Evolutionary conservation across 2,797 vertebrate genomes (phyloP).

Genomic region (Falco concolor): DNA sequence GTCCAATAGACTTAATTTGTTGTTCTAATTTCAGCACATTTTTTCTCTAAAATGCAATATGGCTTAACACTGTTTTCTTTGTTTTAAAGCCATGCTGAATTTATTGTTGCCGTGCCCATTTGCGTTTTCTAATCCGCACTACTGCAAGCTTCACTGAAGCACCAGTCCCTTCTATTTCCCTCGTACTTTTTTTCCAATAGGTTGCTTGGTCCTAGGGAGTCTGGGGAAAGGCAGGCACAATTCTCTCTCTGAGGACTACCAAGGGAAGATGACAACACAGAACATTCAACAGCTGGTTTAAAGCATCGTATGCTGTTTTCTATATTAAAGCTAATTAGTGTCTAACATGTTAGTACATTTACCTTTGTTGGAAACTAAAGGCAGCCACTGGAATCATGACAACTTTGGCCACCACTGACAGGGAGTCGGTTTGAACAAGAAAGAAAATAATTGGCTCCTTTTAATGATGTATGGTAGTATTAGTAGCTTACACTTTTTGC

Average conservation of each 20-base stretch:
- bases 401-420: neutral
- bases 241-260: neutral
- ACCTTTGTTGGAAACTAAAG: neutral
- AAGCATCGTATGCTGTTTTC: neutral
- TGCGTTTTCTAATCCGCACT: slow-evolving; percentile 53
- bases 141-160: slow-evolving; percentile 53
- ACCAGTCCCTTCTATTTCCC: slow-evolving; percentile 47
- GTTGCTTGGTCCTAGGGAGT: neutral
- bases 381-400: neutral
- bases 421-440: neutral
- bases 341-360: neutral
- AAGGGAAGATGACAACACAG: neutral
- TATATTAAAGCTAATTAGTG: neutral
- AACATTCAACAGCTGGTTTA: neutral
- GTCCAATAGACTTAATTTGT: slow-evolving; percentile 68
- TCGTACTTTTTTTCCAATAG: slow-evolving; percentile 3
- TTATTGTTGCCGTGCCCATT: slow-evolving; percentile 52
- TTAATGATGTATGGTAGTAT: neutral
- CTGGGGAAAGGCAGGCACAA: neutral
- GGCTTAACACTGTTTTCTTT: slow-evolving; percentile 56
- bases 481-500: neutral
- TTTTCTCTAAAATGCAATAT: slow-evolving; percentile 57
- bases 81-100: slow-evolving; percentile 60
- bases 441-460: neutral
- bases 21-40: slow-evolving; percentile 62